phyloP scores from a whole-genome alignment of 2,888 invertebrate species.

The Metacarcinus magister region DNA sequence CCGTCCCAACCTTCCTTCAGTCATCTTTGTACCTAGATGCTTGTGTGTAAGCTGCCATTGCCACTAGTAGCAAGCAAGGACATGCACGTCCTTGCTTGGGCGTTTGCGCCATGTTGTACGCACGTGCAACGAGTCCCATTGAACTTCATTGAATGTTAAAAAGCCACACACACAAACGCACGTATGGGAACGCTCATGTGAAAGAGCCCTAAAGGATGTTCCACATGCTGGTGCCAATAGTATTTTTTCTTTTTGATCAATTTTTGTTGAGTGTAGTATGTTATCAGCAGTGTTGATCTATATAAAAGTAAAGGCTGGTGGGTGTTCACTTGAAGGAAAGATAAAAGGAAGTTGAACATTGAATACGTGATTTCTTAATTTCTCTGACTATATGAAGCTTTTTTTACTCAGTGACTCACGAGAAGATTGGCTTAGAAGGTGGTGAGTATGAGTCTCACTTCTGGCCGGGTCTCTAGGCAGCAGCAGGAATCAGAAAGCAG shows the following conservation, averaged over 20 bases:
- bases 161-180: too few relatives aligned
- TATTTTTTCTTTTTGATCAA: background rate
- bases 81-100: too few relatives aligned
- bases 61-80: too few relatives aligned
- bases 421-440: slow-evolving; percentile 80
- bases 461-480: slow-evolving; percentile 74
- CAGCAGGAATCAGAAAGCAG: slow-evolving; percentile 80
- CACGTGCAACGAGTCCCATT: too few relatives aligned
- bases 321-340: slow-evolving; percentile 30
- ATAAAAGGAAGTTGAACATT: slow-evolving; percentile 17
- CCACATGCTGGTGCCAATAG: background rate
- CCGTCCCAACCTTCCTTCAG: too few relatives aligned
- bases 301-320: background rate
- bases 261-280: background rate
- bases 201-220: background rate
- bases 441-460: slow-evolving; percentile 77
- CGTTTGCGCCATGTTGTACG: too few relatives aligned
- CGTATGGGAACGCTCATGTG: too few relatives aligned
- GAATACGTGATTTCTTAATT: slow-evolving; percentile 51
- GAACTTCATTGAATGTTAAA: too few relatives aligned
- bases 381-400: slow-evolving; percentile 71
- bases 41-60: too few relatives aligned
- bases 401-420: slow-evolving; percentile 78
- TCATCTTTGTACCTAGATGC: too few relatives aligned
- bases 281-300: slow-evolving; percentile 3